These are phyloP conservation scores for Megaustenia siamemsis DNA, from an alignment of 2,888 invertebrate genomes.

Conservation along the genomic window DNA sequence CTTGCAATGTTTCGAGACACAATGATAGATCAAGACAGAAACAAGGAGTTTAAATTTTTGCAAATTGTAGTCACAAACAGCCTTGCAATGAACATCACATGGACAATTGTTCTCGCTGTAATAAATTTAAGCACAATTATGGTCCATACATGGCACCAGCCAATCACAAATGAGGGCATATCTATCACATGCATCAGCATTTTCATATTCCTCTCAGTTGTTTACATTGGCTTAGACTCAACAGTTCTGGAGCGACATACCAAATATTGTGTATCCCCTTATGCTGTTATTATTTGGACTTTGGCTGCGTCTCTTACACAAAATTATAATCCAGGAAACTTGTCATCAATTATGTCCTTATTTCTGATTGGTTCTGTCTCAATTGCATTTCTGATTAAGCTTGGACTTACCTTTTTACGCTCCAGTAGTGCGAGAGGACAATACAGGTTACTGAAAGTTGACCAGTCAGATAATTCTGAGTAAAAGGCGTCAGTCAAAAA, in stretches of 20 bases:
- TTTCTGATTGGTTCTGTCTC: slow-evolving; percentile 63
- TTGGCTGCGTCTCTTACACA: slow-evolving; percentile 68
- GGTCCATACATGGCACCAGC: slow-evolving; percentile 59
- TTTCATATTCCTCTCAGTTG: slow-evolving; percentile 63
- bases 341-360: slow-evolving; percentile 67
- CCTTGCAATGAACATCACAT: slow-evolving; percentile 74
- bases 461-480: neutral
- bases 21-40: slow-evolving; percentile 62
- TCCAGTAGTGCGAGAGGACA: neutral
- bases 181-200: slow-evolving; percentile 68
- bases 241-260: slow-evolving; percentile 71
- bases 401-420: slow-evolving; percentile 46
- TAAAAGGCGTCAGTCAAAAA: neutral
- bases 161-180: slow-evolving; percentile 59
- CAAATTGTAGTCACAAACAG: slow-evolving; percentile 75
- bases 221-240: slow-evolving; percentile 71
- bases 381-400: slow-evolving; percentile 57
- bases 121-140: slow-evolving; percentile 73
- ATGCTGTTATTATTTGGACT: slow-evolving; percentile 72
- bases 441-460: slow-evolving; percentile 28
- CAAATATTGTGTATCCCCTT: slow-evolving; percentile 75
- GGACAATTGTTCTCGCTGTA: slow-evolving; percentile 73
- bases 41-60: slow-evolving; percentile 69
- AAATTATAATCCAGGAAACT: slow-evolving; percentile 64
- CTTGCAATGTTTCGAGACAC: slow-evolving; percentile 62